phyloP scores from a whole-genome alignment of 2,113 vertebrate genomes.

The Thunnus thynnus region DNA sequence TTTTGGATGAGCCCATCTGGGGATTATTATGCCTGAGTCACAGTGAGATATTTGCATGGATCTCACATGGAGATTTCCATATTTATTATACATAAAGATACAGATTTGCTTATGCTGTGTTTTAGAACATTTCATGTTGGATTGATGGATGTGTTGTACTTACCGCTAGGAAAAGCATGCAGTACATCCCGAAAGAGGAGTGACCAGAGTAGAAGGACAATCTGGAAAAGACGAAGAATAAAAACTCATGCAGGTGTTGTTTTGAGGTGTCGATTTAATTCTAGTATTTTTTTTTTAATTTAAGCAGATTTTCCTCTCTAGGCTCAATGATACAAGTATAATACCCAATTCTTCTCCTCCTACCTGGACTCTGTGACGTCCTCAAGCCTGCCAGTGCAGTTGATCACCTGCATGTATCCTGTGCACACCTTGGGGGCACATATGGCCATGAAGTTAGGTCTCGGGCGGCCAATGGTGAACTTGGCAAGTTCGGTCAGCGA shows the following conservation, averaged over 20 bases:
- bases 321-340: neutral
- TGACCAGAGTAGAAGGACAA: constrained; percentile 98
- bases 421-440: constrained; percentile 90
- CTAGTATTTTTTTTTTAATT: neutral
- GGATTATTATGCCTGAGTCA: constrained; percentile 8
- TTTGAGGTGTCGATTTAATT: accelerated
- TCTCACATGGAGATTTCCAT: constrained; percentile 5
- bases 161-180: constrained; percentile 96
- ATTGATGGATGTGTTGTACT: constrained; percentile 70
- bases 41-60: constrained; percentile 18
- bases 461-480: constrained; percentile 92
- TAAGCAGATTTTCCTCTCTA: neutral
- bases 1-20: constrained; percentile 26
- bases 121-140: neutral
- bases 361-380: constrained; percentile 94
- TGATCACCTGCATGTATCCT: constrained; percentile 84
- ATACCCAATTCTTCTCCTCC: neutral
- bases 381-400: constrained; percentile 87
- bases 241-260: neutral
- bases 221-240: constrained; percentile 76
- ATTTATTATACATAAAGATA: constrained; percentile 1
- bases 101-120: neutral
- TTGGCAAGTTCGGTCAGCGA: constrained; percentile 96
- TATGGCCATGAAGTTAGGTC: constrained; percentile 93
- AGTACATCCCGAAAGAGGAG: constrained; percentile 98